Evolutionary conservation across 2,888 invertebrate species (phyloP).

Genomic region (Mythimna loreyi): DNA sequence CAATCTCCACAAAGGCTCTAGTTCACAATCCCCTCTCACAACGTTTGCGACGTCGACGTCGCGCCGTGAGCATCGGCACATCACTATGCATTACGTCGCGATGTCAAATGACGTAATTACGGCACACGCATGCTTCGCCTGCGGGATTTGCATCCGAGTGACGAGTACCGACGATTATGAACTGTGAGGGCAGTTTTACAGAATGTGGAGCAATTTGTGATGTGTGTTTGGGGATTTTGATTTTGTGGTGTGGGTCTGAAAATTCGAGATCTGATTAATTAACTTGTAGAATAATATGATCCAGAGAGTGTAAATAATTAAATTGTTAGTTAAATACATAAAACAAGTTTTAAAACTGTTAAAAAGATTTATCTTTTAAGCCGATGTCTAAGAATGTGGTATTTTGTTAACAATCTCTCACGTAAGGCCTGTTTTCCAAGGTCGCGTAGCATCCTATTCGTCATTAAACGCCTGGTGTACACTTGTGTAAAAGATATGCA

Average conservation of each 20-base stretch:
- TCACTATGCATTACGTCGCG: slow-evolving; percentile 49
- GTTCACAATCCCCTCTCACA: slow-evolving; percentile 24
- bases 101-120: slow-evolving; percentile 53
- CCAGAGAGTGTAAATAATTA: too few relatives aligned
- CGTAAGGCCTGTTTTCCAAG: too few relatives aligned
- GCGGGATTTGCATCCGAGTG: slow-evolving; percentile 32
- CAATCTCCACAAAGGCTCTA: neutral
- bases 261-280: too few relatives aligned
- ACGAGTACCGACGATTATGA: slow-evolving; percentile 10
- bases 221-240: neutral
- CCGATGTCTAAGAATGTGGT: too few relatives aligned
- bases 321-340: too few relatives aligned
- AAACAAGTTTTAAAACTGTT: too few relatives aligned
- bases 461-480: too few relatives aligned
- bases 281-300: too few relatives aligned
- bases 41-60: slow-evolving; percentile 2
- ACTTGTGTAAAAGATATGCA: too few relatives aligned
- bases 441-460: too few relatives aligned
- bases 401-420: too few relatives aligned
- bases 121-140: slow-evolving; percentile 42
- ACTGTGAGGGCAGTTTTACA: slow-evolving; percentile 21
- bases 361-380: too few relatives aligned
- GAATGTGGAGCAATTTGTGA: slow-evolving; percentile 1
- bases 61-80: slow-evolving; percentile 25
- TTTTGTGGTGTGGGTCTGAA: neutral